Evolutionary conservation across 2,797 vertebrate species (phyloP).

Genomic region (Bucorvus abyssinicus): DNA sequence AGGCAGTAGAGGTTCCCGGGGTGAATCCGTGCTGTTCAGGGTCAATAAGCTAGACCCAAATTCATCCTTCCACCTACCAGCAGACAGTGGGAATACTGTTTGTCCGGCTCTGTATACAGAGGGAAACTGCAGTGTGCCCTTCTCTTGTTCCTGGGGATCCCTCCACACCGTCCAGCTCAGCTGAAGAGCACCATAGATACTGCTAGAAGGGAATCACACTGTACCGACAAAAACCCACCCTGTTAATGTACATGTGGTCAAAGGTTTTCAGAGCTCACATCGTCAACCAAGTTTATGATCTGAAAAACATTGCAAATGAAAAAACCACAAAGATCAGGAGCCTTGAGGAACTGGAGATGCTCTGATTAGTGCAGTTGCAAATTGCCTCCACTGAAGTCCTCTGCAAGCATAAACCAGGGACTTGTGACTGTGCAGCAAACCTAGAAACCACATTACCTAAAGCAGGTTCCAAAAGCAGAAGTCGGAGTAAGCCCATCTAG

Average conservation of each 20-base stretch:
- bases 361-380: not conserved
- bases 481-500: not conserved
- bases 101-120: not conserved
- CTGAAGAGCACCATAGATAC: not conserved
- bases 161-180: rapidly evolving
- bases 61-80: not conserved
- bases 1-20: not conserved
- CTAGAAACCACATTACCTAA: not conserved
- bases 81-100: rapidly evolving
- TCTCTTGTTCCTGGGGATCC: not conserved
- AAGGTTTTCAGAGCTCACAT: too few relatives aligned
- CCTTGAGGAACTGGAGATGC: not conserved
- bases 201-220: not conserved
- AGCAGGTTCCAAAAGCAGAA: not conserved
- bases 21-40: not conserved
- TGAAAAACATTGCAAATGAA: not conserved
- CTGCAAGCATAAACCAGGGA: not conserved
- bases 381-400: not conserved
- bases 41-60: not conserved
- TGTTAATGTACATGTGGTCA: not conserved
- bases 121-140: not conserved
- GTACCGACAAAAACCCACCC: not conserved
- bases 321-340: not conserved
- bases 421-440: not conserved
- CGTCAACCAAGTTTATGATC: not conserved